Evolutionary conservation across 2,888 invertebrate species (phyloP), one percentile per base, ranked within the genome.

Genomic region (Prenolepis imparis): DNA sequence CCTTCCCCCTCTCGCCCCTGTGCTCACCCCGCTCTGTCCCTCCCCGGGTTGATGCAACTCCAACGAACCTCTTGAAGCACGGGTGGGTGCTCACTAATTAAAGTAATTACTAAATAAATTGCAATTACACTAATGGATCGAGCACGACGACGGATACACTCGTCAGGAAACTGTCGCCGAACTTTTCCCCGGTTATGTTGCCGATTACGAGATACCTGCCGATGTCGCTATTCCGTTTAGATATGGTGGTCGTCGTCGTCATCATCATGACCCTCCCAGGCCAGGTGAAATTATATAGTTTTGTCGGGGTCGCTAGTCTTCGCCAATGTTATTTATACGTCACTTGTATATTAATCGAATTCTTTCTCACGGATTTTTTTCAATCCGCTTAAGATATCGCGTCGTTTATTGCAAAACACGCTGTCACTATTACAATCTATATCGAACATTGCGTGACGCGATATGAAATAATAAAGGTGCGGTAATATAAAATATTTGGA

Each of bases 71-170:
- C 91, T 90, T 91, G 87, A 90, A 92, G 90, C 91, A 90, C 91
- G 88, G 86, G 81, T 86, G 83, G 91, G 90, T 93, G 92, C 92
- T 93, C 92, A 93, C 93, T 94, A 94, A 94, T 94, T 94, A 93
- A 94, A 94, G 94, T 94, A 94, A 94, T 94, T 94, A 94, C 94
- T 93, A 93, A 94, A 94, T 94, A 94, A 94, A 94, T 94, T 94
- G 93, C 93, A 94, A 94, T 94, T 93, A 94, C 92, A 92, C 93
- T 94, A 94, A 94, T 94, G 94, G 94, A 91, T 91, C 91, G 91
- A 88, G 88, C 83, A 90, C 89, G 90, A 87, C 89, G 90, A 87
- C 89, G 89, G 88, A 90, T 91, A 91, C 88, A 91, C 87, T 89
- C 90, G 84, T 91, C 91, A 84, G 91, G 83, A 90, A 90, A 90